Evolutionary conservation across 2,797 vertebrate species (phyloP), one percentile per base, ranked within the genome.

Genomic region (Chaenodraco wilsoni): DNA sequence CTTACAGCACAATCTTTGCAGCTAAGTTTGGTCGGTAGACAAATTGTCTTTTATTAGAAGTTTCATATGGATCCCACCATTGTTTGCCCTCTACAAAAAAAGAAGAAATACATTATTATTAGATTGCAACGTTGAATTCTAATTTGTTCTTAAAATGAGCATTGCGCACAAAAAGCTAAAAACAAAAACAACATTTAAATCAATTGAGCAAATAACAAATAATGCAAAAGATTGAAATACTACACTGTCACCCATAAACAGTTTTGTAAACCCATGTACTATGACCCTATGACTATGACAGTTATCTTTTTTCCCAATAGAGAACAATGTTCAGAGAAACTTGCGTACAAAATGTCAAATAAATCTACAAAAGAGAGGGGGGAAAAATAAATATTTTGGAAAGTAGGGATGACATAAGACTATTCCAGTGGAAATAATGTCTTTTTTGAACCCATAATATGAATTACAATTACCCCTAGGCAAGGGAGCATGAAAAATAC

Each of bases 21-120:
- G 80, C 68, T 19, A 81, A 76, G 62, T 66, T 83, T 43, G 72
- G 82, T 63, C 85, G 91, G 56, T 85, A 84, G 3, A 91, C 46
- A 46, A 94, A 95, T 0, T 94, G 91, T 9, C 91, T 92, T 88
- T 61, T 93, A 73, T 92, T 87, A 4, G 93, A 94, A 44, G 95
- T 96, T 84, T 96, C 84, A 74, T 94, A 95, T 23, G 93, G 90
- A 81, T 95, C 91, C 94, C 94, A 95, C 68, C 57, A 74, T 27
- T 61, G 83, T n/a, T 88, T 83, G 17, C 72, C 76, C 81, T 89
- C 92, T 92, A 52, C 50, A 91, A 69, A 72, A 70, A 72, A 56
- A 45, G 91, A 69, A 72, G 69, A 72, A 56, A 45, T 16, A 9
- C 5, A 9, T 27, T 27, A 27, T 27, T 8, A 33, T 56, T 23